phyloP scores from a whole-genome alignment of 2,888 invertebrate genomes.

The Camptogramma bilineatum region DNA sequence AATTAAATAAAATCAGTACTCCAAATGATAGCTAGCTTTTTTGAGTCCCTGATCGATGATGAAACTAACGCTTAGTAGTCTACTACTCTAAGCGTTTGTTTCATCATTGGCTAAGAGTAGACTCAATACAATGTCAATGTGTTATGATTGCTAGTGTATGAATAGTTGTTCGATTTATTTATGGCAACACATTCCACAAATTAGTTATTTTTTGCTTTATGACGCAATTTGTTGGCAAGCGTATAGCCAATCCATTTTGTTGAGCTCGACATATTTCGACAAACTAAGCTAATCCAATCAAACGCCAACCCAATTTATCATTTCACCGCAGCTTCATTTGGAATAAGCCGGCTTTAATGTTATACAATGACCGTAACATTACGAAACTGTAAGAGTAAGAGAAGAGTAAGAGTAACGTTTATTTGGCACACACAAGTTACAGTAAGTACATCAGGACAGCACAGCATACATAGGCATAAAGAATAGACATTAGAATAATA shows the following conservation, averaged over 20 bases:
- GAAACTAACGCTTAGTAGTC: too few species aligned
- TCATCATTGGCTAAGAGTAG: too few species aligned
- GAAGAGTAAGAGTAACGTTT: too few species aligned
- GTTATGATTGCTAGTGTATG: not conserved
- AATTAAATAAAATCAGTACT: too few species aligned
- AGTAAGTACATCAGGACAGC: too few species aligned
- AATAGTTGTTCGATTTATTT: not conserved
- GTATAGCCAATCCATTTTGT: slow-evolving; percentile 2
- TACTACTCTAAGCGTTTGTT: too few species aligned
- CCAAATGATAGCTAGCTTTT: too few species aligned
- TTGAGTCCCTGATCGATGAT: too few species aligned
- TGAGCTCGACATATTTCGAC: slow-evolving; percentile 5
- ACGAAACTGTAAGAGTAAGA: too few species aligned
- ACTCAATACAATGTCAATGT: not conserved
- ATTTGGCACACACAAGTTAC: too few species aligned
- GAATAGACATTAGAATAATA: too few species aligned
- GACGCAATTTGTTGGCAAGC: not conserved
- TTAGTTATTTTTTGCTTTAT: not conserved
- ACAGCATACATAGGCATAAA: too few species aligned
- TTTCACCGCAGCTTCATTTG: slow-evolving; percentile 7
- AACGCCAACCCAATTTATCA: slow-evolving; percentile 6
- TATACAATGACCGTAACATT: not conserved
- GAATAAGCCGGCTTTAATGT: not conserved
- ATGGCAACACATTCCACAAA: not conserved
- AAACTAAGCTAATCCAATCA: slow-evolving; percentile 16